Conservation (phyloP, 2,797 vertebrate species). For the Carduelis carduelis region DNA sequence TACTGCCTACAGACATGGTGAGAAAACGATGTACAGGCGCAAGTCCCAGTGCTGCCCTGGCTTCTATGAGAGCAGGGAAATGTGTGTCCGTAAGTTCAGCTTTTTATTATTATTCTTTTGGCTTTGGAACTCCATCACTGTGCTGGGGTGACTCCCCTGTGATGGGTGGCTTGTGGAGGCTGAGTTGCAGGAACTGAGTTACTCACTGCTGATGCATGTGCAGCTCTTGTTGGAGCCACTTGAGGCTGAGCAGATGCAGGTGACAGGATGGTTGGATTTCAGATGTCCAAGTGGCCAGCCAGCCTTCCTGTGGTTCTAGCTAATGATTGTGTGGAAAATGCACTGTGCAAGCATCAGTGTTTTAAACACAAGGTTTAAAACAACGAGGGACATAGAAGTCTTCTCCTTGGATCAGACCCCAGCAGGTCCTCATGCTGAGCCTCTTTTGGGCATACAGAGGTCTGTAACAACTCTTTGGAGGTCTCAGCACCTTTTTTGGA, state of each 20-base stretch:
- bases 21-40: slow-evolving; percentile 94
- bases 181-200: not conserved
- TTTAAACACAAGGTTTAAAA: not conserved
- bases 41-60: slow-evolving; percentile 96
- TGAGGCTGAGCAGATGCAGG: not conserved
- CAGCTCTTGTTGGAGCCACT: not conserved
- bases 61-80: slow-evolving; percentile 89
- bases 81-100: slow-evolving; percentile 90
- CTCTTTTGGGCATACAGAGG: not conserved
- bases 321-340: not conserved
- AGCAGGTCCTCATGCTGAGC: not conserved
- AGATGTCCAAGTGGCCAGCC: not conserved
- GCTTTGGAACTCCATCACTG: not conserved
- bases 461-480: not conserved
- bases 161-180: not conserved
- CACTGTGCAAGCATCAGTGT: not conserved
- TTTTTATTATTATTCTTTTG: not conserved
- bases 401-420: not conserved
- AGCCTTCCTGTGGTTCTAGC: not conserved
- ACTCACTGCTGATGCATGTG: accelerated
- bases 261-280: not conserved
- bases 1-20: slow-evolving; percentile 89
- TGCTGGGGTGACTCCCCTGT: not conserved
- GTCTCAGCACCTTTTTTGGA: accelerated
- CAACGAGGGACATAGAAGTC: accelerated